Conservation (phyloP, 2,888 invertebrate genomes). For the Palloptera scutellata region DNA sequence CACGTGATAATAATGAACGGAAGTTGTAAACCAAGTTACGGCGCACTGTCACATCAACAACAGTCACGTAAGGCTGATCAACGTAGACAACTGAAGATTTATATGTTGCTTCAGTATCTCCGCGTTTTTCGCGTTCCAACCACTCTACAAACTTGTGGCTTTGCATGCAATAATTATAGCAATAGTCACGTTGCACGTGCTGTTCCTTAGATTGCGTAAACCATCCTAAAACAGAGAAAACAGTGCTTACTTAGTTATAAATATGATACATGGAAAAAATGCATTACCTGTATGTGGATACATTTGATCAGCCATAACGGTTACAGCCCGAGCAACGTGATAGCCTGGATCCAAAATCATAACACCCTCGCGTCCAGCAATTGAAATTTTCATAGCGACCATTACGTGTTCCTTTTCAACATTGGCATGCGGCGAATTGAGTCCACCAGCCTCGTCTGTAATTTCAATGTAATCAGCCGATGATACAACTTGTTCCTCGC, state of each 20-base stretch:
- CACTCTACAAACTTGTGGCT: slow-evolving; percentile 84
- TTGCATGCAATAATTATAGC: slow-evolving; percentile 75
- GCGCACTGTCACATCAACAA: slow-evolving; percentile 86
- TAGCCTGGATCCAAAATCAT: slow-evolving; percentile 91
- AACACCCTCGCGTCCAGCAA: slow-evolving; percentile 78
- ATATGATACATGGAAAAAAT: slow-evolving; percentile 64
- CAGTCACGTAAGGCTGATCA: slow-evolving; percentile 79
- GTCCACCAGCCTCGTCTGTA: slow-evolving; percentile 66
- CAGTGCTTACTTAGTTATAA: slow-evolving; percentile 68
- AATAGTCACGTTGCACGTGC: slow-evolving; percentile 82
- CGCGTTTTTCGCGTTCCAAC: slow-evolving; percentile 81
- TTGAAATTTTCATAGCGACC: slow-evolving; percentile 76
- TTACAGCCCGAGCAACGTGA: slow-evolving; percentile 85
- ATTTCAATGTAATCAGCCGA: slow-evolving; percentile 69
- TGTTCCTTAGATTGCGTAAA: slow-evolving; percentile 83
- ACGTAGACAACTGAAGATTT: slow-evolving; percentile 81
- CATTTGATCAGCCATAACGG: slow-evolving; percentile 83
- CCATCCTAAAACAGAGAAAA: slow-evolving; percentile 69
- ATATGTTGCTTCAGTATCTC: slow-evolving; percentile 68
- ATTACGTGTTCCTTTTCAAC: slow-evolving; percentile 90
- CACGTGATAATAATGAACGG: slow-evolving; percentile 80
- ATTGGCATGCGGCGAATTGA: slow-evolving; percentile 60
- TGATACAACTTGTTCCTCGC: slow-evolving; percentile 82
- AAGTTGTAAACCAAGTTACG: slow-evolving; percentile 85
- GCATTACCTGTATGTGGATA: slow-evolving; percentile 79